phyloP scores from a whole-genome alignment of 2,113 vertebrate species.

The Grantiella picta region DNA sequence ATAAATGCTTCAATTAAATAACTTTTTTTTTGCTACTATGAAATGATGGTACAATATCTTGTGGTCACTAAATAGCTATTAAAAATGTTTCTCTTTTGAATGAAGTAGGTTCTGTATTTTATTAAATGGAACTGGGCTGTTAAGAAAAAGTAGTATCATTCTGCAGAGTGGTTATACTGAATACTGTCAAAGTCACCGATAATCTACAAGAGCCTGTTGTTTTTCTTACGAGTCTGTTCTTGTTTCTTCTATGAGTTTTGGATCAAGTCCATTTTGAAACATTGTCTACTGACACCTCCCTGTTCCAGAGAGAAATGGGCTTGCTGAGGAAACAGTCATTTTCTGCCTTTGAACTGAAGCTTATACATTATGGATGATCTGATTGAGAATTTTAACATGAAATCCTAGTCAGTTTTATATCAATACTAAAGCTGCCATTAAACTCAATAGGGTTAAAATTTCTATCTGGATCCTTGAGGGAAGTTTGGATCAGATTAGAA shows the following conservation, averaged over 20 bases:
- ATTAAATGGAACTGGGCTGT: neutral
- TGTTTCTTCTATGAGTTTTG: neutral
- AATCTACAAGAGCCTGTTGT: neutral
- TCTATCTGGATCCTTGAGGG: neutral
- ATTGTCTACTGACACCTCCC: neutral
- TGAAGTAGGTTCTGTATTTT: neutral
- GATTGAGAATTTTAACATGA: neutral
- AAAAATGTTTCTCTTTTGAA: neutral
- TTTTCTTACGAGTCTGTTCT: neutral
- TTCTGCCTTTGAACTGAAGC: slow-evolving; percentile 17
- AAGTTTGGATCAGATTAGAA: slow-evolving; percentile 14
- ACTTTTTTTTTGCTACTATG: neutral
- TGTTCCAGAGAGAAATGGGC: neutral
- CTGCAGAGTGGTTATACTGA: neutral
- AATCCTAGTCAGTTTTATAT: neutral
- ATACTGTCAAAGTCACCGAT: neutral
- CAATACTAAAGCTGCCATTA: neutral
- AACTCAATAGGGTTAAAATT: neutral
- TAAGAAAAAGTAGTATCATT: neutral
- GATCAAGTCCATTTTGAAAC: neutral
- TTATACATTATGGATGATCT: slow-evolving; percentile 29
- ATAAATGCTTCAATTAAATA: neutral
- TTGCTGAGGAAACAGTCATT: slow-evolving; percentile 9
- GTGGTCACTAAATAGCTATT: neutral
- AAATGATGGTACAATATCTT: neutral